Evolutionary conservation across 2,888 invertebrate genomes (phyloP), one percentile per base, ranked within the genome.

Genomic region (Lumbricus terrestris): DNA sequence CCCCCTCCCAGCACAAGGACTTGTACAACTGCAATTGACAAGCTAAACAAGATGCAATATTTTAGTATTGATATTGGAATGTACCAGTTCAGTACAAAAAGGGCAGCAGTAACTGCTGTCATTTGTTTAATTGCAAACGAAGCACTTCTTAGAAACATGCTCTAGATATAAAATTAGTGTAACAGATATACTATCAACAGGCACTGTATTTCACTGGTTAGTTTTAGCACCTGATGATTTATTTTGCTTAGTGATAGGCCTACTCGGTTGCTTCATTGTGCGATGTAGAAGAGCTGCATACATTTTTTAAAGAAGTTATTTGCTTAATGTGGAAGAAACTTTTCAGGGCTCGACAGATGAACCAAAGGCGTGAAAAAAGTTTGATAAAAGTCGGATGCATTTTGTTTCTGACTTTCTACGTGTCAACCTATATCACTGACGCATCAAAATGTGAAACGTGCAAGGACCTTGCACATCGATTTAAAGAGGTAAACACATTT

Each of bases 361-460:
- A 69, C 69, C 29, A 13, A 69, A 69, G 37, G 35, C 85, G 85
- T 85, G 85, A 18, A 34, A 37, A 35, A 34, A 35, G 34, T 85
- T 85, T 37, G 1, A 34, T 37, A 23, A 35, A 37, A 35, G 34
- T 37, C 37, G 85, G 85, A 85, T 85, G 13, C 16, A 13, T 85
- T 34, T 20, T 85, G 33, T 85, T 85, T 34, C 37, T 85, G 85
- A 85, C 85, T 18, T 34, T 85, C 34, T 85, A 35, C 29, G 20
- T 85, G 35, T 85, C 85, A 29, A 23, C 85, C 20, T 35, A 15
- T 35, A 16, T 23, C 35, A 88, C 88, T 29, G 82, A 89, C n/a
- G n/a, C 38, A 34, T 54, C 42, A 38, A 90, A 90, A 89, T 92
- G 92, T 90, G 89, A 91, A 23, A 91, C 90, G 6, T 92, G 92